These are phyloP conservation scores for Solea senegalensis DNA, from an alignment of 2,113 vertebrate genomes.

Conservation along the genomic window DNA sequence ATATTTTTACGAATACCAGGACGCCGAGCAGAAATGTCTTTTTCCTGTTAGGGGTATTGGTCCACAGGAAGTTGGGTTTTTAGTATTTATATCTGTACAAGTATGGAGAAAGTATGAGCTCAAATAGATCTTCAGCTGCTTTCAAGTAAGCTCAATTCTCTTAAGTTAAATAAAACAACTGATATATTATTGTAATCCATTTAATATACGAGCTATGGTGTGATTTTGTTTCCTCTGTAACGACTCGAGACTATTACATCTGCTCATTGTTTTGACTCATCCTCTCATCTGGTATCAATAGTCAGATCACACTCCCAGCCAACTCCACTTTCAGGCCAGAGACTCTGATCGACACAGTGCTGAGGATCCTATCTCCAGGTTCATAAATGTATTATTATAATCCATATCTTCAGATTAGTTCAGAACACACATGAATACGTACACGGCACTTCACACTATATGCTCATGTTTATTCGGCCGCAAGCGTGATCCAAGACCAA, in stretches of 20 bases:
- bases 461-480: conserved; percentile 17
- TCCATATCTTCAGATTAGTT: conserved; percentile 54
- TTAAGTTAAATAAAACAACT: neutral
- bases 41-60: conserved; percentile 5
- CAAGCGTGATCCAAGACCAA: conserved; percentile 16
- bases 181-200: conserved; percentile 1
- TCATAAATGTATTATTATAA: conserved; percentile 42
- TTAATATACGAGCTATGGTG: conserved; percentile 12
- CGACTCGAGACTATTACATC: conserved; percentile 54
- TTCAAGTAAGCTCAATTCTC: neutral
- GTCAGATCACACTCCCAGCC: conserved; percentile 43
- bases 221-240: conserved; percentile 40
- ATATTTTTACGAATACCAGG: conserved; percentile 5
- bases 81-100: conserved; percentile 1
- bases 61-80: neutral
- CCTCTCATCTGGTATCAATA: conserved; percentile 74
- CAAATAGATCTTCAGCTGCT: neutral
- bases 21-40: conserved; percentile 17
- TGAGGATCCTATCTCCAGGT: conserved; percentile 25
- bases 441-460: conserved; percentile 21
- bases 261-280: conserved; percentile 68
- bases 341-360: conserved; percentile 41
- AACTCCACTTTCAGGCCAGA: conserved; percentile 35
- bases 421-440: conserved; percentile 25
- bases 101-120: neutral